Percentiles rank a stretch among this genome's conserved stretches.
Conservation (phyloP, 2,888 invertebrate species). For the Pollenia angustigena region DNA sequence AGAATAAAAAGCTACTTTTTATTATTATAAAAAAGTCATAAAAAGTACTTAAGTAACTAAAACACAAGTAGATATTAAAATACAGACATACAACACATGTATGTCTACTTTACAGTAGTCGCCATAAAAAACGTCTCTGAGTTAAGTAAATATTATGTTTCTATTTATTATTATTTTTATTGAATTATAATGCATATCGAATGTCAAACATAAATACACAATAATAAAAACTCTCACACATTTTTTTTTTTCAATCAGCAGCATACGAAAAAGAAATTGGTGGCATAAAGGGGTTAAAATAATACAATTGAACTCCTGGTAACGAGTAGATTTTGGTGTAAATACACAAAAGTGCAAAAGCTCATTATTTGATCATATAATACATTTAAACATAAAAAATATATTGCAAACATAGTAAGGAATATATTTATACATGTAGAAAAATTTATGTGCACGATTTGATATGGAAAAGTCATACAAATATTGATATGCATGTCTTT, state of each 20-base stretch:
- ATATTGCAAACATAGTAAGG: not conserved
- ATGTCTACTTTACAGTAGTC: constrained; percentile 8
- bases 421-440: not conserved
- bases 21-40: constrained; percentile 28
- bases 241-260: constrained; percentile 25
- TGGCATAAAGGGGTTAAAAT: constrained; percentile 51
- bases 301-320: constrained; percentile 22
- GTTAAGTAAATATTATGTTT: constrained; percentile 70
- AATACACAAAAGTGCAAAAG: constrained; percentile 71
- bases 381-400: not conserved
- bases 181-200: constrained; percentile 82
- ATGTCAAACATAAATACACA: constrained; percentile 78
- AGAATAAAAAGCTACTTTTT: not conserved
- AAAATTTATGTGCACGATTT: constrained; percentile 43
- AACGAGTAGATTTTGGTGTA: constrained; percentile 20
- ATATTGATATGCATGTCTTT: constrained; percentile 32
- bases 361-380: constrained; percentile 73
- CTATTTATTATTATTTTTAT: constrained; percentile 80
- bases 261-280: not conserved
- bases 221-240: constrained; percentile 75
- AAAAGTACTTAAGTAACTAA: constrained; percentile 5
- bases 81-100: not conserved
- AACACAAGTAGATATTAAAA: constrained; percentile 6
- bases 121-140: constrained; percentile 39
- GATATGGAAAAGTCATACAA: constrained; percentile 37